Base-by-base conservation (phyloP, 2,113 vertebrate genomes). In the Microcebus murinus region DNA sequence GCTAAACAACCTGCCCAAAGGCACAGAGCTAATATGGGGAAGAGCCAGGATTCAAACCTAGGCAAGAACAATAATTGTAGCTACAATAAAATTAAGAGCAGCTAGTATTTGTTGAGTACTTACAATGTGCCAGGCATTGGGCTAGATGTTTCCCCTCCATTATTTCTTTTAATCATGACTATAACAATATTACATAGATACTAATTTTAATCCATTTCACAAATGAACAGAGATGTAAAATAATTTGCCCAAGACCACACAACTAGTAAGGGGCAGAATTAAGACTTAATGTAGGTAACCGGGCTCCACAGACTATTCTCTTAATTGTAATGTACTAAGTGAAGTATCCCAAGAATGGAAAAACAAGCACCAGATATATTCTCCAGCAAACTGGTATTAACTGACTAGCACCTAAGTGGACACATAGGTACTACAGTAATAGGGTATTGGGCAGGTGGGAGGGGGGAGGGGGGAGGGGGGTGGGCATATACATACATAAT, bases 121-220 rank as follows among this genome's bases (percentile, higher is more conserved):
- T 84, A 50, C 36, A 50, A 4, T 12, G 12, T 0, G 4, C 7
- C 25, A 88, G 18, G 11, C 8, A 29, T 23, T 23, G 17, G n/a
- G 27, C 59, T 71, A 70, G 13, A 10, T 67, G 2, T n/a, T 81
- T 50, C 57, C 8, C 29, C 7, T 65, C 13, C 18, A 65, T 63
- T 48, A 23, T 55, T 9, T 79, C 9, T 55, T 73, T 59, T 77
- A 96, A 88, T 65, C 3, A 21, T 68, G 39, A 63, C 67, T 36
- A 11, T 17, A 67, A n/a, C 55, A 42, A 20, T 65, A 45, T 68
- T 68, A 73, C 6, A 0, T 12, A 70, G 10, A 36, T 73, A 93
- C n/a, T 87, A 50, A 94, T 50, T 84, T 77, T 65, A 95, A 36
- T 50, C n/a, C 21, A 91, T 20, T 52, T 83, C 74, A 76, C 87